Evolutionary conservation across 1,140 invertebrate species (phyloP), one percentile per base, ranked within the genome.

Genomic region (fruit fly (Drosophila melanogaster)): DNA sequence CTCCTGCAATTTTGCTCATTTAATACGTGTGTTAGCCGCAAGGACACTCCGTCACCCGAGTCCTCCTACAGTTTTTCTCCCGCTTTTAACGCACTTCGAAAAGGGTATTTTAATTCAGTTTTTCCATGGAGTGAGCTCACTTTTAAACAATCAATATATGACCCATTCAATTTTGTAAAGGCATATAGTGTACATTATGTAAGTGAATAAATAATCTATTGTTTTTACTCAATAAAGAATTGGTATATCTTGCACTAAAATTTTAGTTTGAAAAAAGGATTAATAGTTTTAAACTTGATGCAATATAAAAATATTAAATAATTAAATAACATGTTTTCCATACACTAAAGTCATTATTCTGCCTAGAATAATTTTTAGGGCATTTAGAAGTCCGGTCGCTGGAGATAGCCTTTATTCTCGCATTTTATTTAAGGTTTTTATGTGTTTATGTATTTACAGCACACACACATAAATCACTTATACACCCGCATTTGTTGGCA

Each of bases 371-470:
- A 3, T 6, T 51, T 12, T 41, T 15, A 62, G 62, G 35, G 62
- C 33, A 41, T 66, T 47, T n/a, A 0, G 12, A 17, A 55, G 8
- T 43, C 59, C 46, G 30, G 17, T 17, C 4, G 1, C 10, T 5
- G 4, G 7, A 11, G 0, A 0, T 11, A 24, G 17, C 14, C 5
- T 26, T 22, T 7, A 26, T 17, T 35, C 14, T 1, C 4, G 44
- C 26, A 59, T 85, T 47, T 76, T 54, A 79, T 69, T 77, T 77
- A 66, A 77, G 79, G 73, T 83, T 72, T 77, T 70, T 66, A 84
- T 84, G 84, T 87, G 84, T 80, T 89, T 84, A 84, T 84, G 72
- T 89, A 89, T 90, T 89, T 90, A 84, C 80, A 89, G 57, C 75
- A 65, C 49, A 58, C 70, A 78, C 77, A 81, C 77, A 85, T 80